Conservation (phyloP, 2,113 vertebrate genomes). For the Caloenas nicobarica region DNA sequence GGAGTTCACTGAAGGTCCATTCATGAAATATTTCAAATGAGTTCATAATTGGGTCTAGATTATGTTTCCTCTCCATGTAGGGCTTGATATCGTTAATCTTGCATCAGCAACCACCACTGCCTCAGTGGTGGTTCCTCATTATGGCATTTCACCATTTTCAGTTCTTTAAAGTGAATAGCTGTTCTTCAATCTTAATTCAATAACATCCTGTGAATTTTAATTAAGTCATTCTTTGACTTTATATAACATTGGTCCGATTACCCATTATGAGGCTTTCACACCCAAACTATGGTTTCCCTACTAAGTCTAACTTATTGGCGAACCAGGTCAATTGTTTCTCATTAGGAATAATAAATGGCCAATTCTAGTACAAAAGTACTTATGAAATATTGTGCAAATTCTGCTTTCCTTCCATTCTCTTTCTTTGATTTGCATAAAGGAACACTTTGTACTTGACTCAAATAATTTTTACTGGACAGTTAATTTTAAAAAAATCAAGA, state of each 20-base stretch:
- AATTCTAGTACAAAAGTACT: not conserved
- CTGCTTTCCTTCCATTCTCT: not conserved
- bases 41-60: not conserved
- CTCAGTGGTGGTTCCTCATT: not conserved
- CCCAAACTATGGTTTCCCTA: not conserved
- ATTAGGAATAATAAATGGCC: not conserved
- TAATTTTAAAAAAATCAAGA: not conserved
- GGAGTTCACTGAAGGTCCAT: not conserved
- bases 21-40: not conserved
- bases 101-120: not conserved
- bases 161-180: not conserved
- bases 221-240: constrained; percentile 3
- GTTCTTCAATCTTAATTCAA: constrained; percentile 16
- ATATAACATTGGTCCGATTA: not conserved
- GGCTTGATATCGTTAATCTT: not conserved
- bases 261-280: not conserved
- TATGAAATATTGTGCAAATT: not conserved
- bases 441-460: not conserved
- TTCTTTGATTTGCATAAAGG: not conserved
- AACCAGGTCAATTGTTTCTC: not conserved
- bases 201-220: not conserved
- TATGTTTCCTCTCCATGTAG: not conserved
- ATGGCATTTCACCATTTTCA: not conserved
- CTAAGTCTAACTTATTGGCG: not conserved
- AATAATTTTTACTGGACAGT: not conserved